phyloP scores from a whole-genome alignment of 2,797 vertebrate species.

The Prunella strophiata region DNA sequence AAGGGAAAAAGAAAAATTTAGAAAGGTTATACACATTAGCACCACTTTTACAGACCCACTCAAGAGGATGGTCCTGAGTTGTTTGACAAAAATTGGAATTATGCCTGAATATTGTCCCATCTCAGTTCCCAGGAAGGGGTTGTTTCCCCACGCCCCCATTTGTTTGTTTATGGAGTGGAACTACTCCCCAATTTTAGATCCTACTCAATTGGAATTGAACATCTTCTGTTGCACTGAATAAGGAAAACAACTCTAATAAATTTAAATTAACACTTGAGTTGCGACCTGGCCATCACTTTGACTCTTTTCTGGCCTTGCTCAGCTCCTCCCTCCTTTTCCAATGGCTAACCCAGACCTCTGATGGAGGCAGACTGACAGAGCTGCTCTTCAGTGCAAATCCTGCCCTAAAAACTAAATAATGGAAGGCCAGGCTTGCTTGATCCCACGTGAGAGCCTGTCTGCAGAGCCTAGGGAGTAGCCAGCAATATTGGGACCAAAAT shows the following conservation, averaged over 20 bases:
- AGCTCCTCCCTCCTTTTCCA: background rate
- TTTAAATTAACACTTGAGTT: background rate
- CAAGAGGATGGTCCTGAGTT: constrained; percentile 73
- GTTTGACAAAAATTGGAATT: constrained; percentile 21
- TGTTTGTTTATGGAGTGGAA: background rate
- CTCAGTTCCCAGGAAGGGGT: background rate
- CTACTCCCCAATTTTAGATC: background rate
- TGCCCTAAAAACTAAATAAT: background rate
- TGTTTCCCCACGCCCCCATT: background rate
- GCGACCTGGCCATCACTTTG: no score
- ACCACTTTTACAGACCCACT: constrained; percentile 82
- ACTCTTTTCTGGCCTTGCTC: background rate
- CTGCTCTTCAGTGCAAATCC: background rate
- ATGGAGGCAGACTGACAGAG: background rate
- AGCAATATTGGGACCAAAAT: background rate
- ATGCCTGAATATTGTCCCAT: background rate
- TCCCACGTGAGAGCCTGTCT: fast-evolving
- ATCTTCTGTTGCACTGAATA: background rate
- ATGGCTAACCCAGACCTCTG: background rate
- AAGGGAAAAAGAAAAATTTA: constrained; percentile 72
- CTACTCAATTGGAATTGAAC: background rate
- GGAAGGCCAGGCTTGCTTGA: background rate
- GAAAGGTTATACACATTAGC: constrained; percentile 80
- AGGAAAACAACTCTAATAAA: background rate
- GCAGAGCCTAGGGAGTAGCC: background rate